Conservation (phyloP, 2,797 vertebrate species). For the Rhinichthys osculus region DNA sequence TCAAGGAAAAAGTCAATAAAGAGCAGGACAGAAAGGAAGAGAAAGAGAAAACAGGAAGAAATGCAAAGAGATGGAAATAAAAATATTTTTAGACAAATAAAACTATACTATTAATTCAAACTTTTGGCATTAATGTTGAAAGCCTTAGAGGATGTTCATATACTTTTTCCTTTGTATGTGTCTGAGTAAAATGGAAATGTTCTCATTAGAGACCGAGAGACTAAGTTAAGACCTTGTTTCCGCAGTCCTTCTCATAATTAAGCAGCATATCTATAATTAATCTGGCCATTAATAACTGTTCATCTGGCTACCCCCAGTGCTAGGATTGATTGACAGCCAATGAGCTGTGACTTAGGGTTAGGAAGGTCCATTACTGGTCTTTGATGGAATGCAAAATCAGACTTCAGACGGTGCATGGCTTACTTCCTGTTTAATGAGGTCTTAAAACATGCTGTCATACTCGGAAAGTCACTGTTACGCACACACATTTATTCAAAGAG, state of each 20-base stretch:
- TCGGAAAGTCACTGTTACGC: background rate
- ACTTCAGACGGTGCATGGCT: constrained; percentile 14
- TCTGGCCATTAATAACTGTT: constrained; percentile 49
- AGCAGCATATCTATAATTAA: constrained; percentile 54
- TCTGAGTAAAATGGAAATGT: constrained; percentile 16
- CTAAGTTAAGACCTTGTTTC: constrained; percentile 32
- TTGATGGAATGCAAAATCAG: constrained; percentile 34
- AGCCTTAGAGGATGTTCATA: background rate
- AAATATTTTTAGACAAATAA: background rate
- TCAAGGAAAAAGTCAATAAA: background rate
- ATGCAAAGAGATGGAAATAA: background rate
- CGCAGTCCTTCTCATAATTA: constrained; percentile 42
- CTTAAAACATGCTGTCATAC: constrained; percentile 25
- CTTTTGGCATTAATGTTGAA: background rate
- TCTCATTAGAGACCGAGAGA: constrained; percentile 37
- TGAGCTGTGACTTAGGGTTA: constrained; percentile 32
- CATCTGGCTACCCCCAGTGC: constrained; percentile 16
- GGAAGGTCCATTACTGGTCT: constrained; percentile 36
- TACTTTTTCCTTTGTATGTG: background rate
- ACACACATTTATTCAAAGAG: constrained; percentile 4
- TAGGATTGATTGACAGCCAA: constrained; percentile 47
- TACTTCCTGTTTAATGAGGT: constrained; percentile 42
- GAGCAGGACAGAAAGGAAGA: background rate
- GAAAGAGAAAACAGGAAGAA: background rate
- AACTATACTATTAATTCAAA: background rate